These are phyloP conservation scores for Petrocephalus zakoni DNA, from an alignment of 2,113 vertebrate genomes.

Conservation along the genomic window DNA sequence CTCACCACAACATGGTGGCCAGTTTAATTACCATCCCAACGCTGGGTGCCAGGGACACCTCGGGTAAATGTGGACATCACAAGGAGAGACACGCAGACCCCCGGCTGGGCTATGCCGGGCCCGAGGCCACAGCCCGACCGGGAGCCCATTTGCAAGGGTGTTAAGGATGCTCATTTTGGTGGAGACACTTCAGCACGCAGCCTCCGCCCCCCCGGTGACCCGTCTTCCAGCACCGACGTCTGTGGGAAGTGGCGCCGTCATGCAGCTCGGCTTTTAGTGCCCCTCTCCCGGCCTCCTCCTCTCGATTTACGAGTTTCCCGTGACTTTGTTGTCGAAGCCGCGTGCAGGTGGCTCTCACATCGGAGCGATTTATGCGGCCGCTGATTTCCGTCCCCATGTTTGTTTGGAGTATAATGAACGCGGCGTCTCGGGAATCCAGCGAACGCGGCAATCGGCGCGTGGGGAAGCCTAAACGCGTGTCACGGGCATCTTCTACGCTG, in stretches of 20 bases:
- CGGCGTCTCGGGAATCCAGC: slow-evolving; percentile 32
- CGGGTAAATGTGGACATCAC: not conserved
- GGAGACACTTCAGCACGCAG: not conserved
- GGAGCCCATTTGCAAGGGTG: not conserved
- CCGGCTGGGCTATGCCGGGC: too few relatives aligned
- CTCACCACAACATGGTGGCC: not conserved
- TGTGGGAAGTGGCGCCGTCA: not conserved
- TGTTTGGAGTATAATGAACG: not conserved
- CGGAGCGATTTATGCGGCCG: not conserved
- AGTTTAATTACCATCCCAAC: not conserved
- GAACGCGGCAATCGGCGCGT: slow-evolving; percentile 42
- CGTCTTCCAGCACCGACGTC: not conserved
- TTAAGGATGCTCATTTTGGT: not conserved
- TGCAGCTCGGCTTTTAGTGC: not conserved
- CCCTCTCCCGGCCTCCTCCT: not conserved
- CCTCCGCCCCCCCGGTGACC: not conserved
- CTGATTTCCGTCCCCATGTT: not conserved
- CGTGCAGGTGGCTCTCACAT: not conserved
- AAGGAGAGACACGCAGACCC: not conserved
- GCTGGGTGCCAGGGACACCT: not conserved
- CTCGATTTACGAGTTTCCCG: not conserved
- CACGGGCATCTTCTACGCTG: slow-evolving; percentile 35
- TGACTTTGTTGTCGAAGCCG: not conserved
- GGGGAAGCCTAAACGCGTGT: slow-evolving; percentile 42
- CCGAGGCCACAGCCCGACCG: not conserved